Conservation (phyloP, 2,797 vertebrate species). For the Myoxocephalus aenaeus region DNA sequence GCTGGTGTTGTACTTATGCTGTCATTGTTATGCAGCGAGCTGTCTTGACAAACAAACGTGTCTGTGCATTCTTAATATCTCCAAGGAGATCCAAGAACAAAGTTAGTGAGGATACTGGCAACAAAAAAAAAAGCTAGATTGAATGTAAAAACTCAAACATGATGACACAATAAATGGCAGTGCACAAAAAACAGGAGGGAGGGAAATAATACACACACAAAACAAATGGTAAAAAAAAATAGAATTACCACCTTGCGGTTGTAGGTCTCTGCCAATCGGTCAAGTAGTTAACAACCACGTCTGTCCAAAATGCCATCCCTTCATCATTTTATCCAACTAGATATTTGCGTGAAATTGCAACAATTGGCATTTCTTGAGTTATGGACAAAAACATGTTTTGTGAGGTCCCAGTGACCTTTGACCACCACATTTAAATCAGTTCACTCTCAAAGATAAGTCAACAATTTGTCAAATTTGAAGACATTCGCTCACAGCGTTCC, state of each 20-base stretch:
- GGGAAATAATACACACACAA: slow-evolving; percentile 17
- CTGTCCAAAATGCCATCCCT: neutral
- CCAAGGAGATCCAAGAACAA: neutral
- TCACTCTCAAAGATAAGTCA: neutral
- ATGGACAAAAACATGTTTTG: neutral
- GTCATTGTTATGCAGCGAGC: slow-evolving; percentile 56
- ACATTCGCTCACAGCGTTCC: neutral
- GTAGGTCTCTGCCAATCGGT: too few relatives aligned
- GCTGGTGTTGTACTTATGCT: slow-evolving; percentile 52
- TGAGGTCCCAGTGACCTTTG: neutral
- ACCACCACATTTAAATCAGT: neutral
- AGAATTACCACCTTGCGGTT: neutral
- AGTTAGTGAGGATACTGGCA: slow-evolving; percentile 3
- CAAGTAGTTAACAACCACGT: neutral
- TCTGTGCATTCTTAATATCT: slow-evolving; percentile 45
- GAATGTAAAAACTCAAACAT: slow-evolving; percentile 48
- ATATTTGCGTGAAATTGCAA: neutral
- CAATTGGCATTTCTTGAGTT: neutral
- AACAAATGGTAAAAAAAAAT: neutral
- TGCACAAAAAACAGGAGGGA: slow-evolving; percentile 37
- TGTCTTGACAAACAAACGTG: slow-evolving; percentile 51
- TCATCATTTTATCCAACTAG: neutral
- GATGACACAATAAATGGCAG: slow-evolving; percentile 41
- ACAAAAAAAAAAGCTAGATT: neutral
- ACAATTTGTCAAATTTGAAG: neutral